Percentiles rank a stretch among this genome's conserved stretches.
These are phyloP conservation scores for Epizoanthus rinbou DNA, from an alignment of 92 coral and sea anemone species.

Conservation along the genomic window DNA sequence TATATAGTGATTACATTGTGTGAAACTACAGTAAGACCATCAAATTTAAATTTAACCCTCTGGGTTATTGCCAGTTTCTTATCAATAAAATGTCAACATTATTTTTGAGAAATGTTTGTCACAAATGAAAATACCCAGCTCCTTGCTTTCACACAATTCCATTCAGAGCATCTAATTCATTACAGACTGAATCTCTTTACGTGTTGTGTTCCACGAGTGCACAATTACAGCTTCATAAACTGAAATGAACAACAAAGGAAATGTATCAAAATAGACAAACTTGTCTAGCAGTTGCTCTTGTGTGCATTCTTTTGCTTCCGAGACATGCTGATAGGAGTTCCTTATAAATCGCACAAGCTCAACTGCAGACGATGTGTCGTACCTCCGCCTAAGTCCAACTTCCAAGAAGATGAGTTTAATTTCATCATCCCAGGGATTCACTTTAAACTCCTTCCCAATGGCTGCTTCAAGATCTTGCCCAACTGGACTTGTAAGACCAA, in stretches of 20 bases:
- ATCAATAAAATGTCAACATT: no score
- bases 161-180: neutral
- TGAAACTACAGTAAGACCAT: no score
- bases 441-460: neutral
- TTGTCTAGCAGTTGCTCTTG: neutral
- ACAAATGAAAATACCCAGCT: no score
- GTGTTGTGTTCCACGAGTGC: conserved; percentile 20
- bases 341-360: conserved; percentile 29
- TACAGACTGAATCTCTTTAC: neutral
- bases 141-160: no score
- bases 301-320: neutral
- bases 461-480: neutral
- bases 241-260: conserved; percentile 9
- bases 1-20: no score
- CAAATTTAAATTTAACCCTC: no score
- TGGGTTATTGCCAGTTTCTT: no score
- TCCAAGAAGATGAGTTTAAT: neutral
- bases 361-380: neutral
- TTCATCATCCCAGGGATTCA: neutral
- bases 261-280: neutral
- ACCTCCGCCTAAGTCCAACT: neutral
- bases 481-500: neutral
- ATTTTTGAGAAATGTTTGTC: no score
- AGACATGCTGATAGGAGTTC: conserved; percentile 23
- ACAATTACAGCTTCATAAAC: conserved; percentile 13